Conservation (phyloP, 2,888 invertebrate genomes). For the Pegoplata infirma region DNA sequence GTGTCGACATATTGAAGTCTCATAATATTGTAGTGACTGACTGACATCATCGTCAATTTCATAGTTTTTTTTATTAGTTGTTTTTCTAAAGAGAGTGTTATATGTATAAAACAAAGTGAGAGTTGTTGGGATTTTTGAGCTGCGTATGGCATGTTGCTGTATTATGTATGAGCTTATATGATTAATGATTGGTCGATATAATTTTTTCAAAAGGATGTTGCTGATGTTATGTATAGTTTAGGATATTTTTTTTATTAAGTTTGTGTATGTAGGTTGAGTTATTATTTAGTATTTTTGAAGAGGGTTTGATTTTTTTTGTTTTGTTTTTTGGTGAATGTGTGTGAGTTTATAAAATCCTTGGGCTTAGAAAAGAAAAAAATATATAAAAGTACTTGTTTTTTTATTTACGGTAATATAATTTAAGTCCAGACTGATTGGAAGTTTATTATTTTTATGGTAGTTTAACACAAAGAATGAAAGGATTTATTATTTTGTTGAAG, state of each 20-base stretch:
- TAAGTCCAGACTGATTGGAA: conserved; percentile 57
- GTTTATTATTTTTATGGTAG: conserved; percentile 56
- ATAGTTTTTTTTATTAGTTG: conserved; percentile 21
- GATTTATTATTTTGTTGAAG: not conserved
- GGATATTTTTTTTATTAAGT: not conserved
- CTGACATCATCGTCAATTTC: conserved; percentile 37
- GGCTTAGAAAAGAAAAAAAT: not conserved
- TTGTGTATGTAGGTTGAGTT: conserved; percentile 12
- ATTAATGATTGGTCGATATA: conserved; percentile 57
- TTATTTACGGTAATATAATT: conserved; percentile 18
- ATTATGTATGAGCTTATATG: conserved; percentile 46
- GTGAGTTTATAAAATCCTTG: not conserved
- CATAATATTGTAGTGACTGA: conserved; percentile 34
- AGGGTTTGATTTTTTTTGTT: no score
- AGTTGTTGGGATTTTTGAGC: conserved; percentile 27
- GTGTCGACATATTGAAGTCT: conserved; percentile 50
- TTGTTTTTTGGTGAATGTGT: conserved; percentile 1
- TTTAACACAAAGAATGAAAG: not conserved
- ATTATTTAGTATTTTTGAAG: conserved; percentile 6
- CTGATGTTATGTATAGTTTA: conserved; percentile 3
- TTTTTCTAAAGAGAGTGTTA: not conserved
- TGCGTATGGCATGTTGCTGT: conserved; percentile 40
- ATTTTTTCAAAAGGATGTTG: conserved; percentile 26
- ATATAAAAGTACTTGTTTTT: conserved; percentile 3
- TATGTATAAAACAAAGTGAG: conserved; percentile 4